phyloP scores from a whole-genome alignment of 2,888 invertebrate species.

The Rotaria socialis region DNA sequence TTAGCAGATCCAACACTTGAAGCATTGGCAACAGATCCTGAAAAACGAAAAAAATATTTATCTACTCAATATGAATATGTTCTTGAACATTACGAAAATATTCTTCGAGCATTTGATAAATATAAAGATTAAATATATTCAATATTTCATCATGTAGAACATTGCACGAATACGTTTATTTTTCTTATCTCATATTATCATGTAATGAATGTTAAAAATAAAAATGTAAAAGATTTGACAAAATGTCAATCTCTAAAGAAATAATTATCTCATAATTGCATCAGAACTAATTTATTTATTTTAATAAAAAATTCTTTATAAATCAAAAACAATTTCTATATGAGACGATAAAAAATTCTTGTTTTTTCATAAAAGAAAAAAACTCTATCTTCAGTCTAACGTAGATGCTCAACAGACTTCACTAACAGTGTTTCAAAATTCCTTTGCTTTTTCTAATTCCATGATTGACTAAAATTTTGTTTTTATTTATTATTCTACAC shows the following conservation, averaged over 20 bases:
- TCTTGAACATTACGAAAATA: not conserved
- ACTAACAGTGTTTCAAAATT: too few species aligned
- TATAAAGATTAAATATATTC: not conserved
- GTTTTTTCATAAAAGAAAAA: too few species aligned
- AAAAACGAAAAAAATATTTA: not conserved
- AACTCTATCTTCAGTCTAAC: too few species aligned
- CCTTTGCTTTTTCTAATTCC: too few species aligned
- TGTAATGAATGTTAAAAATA: not conserved
- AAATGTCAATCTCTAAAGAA: not conserved
- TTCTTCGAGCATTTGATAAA: not conserved
- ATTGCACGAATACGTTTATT: not conserved
- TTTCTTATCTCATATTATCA: not conserved
- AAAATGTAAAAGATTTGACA: not conserved
- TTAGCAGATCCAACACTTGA: not conserved
- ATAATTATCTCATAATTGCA: too few species aligned
- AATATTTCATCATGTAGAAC: not conserved
- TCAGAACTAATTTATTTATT: too few species aligned
- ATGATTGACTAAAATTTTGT: too few species aligned
- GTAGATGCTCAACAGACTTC: too few species aligned
- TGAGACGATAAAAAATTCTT: too few species aligned
- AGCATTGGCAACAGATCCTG: not conserved
- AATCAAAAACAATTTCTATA: too few species aligned
- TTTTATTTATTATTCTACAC: too few species aligned
- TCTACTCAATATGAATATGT: not conserved
- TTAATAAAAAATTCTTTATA: too few species aligned